phyloP scores from a whole-genome alignment of 2,113 vertebrate genomes.

The Chelonoidis abingdonii region DNA sequence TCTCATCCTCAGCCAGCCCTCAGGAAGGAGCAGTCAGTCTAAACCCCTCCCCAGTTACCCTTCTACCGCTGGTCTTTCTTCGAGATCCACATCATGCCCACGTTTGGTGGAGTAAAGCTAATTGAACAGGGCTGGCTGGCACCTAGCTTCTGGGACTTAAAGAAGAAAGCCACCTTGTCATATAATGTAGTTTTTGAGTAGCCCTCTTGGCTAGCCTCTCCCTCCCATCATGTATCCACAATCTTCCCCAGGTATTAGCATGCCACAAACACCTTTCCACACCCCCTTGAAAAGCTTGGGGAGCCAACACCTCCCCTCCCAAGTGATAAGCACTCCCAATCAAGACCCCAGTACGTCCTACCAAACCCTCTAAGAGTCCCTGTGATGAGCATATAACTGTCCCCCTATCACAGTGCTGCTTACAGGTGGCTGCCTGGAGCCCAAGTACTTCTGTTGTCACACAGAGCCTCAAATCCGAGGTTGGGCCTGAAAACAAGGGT shows the following conservation, averaged over 20 bases:
- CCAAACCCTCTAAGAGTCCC: not conserved
- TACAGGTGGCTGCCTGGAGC: not conserved
- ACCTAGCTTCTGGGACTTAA: not conserved
- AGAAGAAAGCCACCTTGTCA: not conserved
- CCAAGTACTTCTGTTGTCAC: not conserved
- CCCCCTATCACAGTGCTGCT: not conserved
- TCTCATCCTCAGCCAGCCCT: not conserved
- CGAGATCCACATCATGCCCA: not conserved
- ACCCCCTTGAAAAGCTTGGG: not conserved
- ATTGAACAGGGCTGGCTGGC: not conserved
- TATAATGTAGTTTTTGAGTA: not conserved
- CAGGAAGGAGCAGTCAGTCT: not conserved
- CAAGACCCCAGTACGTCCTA: not conserved
- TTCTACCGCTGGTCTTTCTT: not conserved
- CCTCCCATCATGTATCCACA: not conserved
- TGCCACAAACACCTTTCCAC: not conserved
- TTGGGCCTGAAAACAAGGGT: not conserved
- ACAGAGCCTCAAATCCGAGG: not conserved
- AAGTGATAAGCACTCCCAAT: not conserved
- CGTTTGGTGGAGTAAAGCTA: not conserved
- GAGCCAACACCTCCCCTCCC: not conserved
- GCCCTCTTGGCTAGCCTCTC: not conserved
- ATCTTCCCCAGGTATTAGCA: not conserved
- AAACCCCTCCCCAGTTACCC: not conserved
- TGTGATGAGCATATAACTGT: not conserved